These are phyloP conservation scores for Triops longicaudatus DNA, from an alignment of 1,140 invertebrate species.

Conservation along the genomic window DNA sequence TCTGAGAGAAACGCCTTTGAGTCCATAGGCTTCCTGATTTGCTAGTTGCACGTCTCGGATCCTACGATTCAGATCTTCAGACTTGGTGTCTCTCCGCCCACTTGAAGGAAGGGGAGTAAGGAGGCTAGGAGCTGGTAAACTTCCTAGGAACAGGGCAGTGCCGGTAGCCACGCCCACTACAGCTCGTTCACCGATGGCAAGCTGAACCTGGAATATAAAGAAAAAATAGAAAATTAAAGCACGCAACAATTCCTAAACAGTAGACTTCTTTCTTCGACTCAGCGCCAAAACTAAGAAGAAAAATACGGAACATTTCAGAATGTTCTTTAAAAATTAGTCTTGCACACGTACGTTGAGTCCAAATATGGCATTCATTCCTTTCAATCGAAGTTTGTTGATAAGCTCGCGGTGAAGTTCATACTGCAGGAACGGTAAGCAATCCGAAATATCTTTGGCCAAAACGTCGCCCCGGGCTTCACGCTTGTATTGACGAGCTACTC, in stretches of 20 bases:
- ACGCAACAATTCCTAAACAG: too few species aligned
- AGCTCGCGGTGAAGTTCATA: slow-evolving; percentile 89
- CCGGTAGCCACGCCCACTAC: slow-evolving; percentile 80
- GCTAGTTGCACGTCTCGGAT: slow-evolving; percentile 56
- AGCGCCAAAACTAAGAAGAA: too few species aligned
- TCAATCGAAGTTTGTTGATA: slow-evolving; percentile 81
- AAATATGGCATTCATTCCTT: slow-evolving; percentile 89
- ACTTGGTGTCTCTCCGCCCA: slow-evolving; percentile 34
- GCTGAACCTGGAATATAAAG: slow-evolving; percentile 50
- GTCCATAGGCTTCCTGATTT: slow-evolving; percentile 56
- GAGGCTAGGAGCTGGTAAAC: slow-evolving; percentile 57
- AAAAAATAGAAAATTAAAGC: not conserved
- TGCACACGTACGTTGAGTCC: slow-evolving; percentile 53
- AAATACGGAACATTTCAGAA: slow-evolving; percentile 17
- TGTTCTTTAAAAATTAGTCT: slow-evolving; percentile 16
- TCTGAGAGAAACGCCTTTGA: slow-evolving; percentile 41
- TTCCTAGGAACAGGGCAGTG: slow-evolving; percentile 66
- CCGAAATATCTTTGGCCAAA: slow-evolving; percentile 88
- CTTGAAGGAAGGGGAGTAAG: slow-evolving; percentile 39
- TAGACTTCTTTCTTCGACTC: too few species aligned
- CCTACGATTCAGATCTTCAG: slow-evolving; percentile 41
- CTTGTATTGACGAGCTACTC: slow-evolving; percentile 67
- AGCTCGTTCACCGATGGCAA: slow-evolving; percentile 78
- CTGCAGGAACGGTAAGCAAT: slow-evolving; percentile 85
- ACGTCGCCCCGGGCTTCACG: slow-evolving; percentile 68